These are phyloP conservation scores for Strix uralensis DNA, from an alignment of 2,113 vertebrate genomes.

Conservation along the genomic window DNA sequence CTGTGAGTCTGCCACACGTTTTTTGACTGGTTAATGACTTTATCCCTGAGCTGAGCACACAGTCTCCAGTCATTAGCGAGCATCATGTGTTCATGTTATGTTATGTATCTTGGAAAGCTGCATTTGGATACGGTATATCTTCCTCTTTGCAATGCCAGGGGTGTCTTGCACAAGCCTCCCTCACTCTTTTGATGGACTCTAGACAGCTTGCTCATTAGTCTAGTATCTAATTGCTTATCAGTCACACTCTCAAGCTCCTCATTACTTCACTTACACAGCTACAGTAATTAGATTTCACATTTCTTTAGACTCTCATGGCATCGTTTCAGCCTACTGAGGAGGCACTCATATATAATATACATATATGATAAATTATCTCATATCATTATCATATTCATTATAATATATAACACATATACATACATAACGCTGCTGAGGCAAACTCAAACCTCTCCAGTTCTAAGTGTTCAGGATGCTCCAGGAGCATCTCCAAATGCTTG, in stretches of 20 bases:
- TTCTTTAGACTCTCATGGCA: conserved; percentile 48
- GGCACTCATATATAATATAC: conserved; percentile 21
- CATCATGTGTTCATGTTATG: not conserved
- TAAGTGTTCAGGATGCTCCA: not conserved
- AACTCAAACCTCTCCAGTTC: not conserved
- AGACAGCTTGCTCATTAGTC: conserved; percentile 65
- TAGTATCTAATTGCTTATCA: conserved; percentile 65
- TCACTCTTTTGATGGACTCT: conserved; percentile 50
- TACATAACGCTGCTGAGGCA: not conserved
- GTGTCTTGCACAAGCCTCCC: conserved; percentile 21
- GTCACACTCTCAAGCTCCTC: conserved; percentile 57
- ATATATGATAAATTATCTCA: conserved; percentile 44
- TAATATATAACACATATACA: not conserved
- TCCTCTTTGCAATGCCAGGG: conserved; percentile 8
- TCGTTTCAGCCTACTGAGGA: conserved; percentile 50
- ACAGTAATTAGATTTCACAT: conserved; percentile 64
- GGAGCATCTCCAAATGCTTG: not conserved
- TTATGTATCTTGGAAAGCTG: not conserved
- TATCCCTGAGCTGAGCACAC: not conserved
- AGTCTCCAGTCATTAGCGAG: not conserved
- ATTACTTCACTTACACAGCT: conserved; percentile 57
- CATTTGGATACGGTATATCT: not conserved
- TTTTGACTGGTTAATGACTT: not conserved
- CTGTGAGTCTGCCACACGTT: not conserved
- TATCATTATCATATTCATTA: conserved; percentile 48